Evolutionary conservation across 2,113 vertebrate genomes (phyloP).

Genomic region (Chiloscyllium plagiosum): DNA sequence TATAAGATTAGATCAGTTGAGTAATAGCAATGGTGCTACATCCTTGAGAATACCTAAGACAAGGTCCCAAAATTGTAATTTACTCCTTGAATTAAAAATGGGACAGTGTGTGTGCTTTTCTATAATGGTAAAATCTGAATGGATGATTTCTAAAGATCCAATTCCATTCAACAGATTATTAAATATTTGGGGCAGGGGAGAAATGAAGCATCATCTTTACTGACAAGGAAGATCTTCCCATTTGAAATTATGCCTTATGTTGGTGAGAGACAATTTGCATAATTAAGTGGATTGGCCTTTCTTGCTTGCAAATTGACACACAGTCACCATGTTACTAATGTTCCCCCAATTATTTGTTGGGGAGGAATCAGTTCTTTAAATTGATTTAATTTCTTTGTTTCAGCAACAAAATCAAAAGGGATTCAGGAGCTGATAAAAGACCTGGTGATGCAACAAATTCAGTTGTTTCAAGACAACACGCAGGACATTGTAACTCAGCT

Average conservation of each 20-base stretch:
- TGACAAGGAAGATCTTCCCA: neutral
- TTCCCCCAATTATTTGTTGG: neutral
- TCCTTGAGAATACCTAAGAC: neutral
- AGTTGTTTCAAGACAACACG: constrained; percentile 52
- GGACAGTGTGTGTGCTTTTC: neutral
- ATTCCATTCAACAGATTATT: neutral
- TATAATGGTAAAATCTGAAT: neutral
- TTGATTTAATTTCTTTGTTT: constrained; percentile 25
- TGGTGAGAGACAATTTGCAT: neutral
- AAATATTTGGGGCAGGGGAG: neutral
- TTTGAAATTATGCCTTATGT: neutral
- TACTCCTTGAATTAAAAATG: neutral
- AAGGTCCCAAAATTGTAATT: neutral
- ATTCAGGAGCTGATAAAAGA: constrained; percentile 55
- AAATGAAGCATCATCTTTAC: neutral
- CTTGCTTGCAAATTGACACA: neutral
- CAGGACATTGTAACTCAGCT: constrained; percentile 57
- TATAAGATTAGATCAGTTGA: neutral
- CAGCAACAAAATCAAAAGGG: constrained; percentile 59
- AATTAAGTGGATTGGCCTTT: neutral
- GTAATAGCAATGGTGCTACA: neutral
- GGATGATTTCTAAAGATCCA: neutral
- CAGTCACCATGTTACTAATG: neutral
- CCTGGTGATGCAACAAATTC: constrained; percentile 53
- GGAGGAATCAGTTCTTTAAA: neutral